phyloP scores from a whole-genome alignment of 2,888 invertebrate species.

The Caprella mutica region DNA sequence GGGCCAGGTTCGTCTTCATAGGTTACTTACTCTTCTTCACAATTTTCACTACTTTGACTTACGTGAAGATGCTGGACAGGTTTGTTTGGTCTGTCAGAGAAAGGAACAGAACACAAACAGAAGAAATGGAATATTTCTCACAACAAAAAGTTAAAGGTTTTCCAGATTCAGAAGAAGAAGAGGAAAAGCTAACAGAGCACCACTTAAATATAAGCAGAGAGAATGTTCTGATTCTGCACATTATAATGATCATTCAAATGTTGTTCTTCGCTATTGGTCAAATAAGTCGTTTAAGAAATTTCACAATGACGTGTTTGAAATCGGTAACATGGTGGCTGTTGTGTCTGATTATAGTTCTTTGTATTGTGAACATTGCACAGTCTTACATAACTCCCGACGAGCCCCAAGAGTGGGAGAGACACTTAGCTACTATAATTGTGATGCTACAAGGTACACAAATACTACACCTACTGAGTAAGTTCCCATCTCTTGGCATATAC shows the following conservation, averaged over 20 bases:
- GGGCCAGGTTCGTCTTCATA: conserved; percentile 16
- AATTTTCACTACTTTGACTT: conserved; percentile 9
- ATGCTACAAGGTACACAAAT: conserved; percentile 20
- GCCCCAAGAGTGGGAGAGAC: conserved; percentile 17
- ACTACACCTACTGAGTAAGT: conserved; percentile 23
- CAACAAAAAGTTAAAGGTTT: too few species aligned
- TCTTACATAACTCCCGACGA: background rate
- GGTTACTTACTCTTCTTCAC: conserved; percentile 17
- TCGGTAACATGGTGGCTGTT: conserved; percentile 8
- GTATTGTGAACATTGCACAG: background rate
- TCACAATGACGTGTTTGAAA: background rate
- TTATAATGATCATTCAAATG: conserved; percentile 7
- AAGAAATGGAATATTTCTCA: too few species aligned
- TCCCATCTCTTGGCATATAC: conserved; percentile 47
- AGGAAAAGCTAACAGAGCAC: too few species aligned
- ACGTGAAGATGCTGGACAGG: conserved; percentile 14
- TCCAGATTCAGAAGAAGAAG: background rate
- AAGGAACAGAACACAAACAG: background rate
- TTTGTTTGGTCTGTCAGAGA: conserved; percentile 8
- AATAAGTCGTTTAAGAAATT: background rate
- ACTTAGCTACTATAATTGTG: conserved; percentile 19
- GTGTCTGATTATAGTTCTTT: conserved; percentile 1
- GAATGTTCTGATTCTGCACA: background rate
- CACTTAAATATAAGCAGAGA: too few species aligned
- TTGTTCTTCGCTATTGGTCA: background rate